These are phyloP conservation scores for Momotus momota DNA, from an alignment of 2,797 vertebrate species.

Conservation along the genomic window DNA sequence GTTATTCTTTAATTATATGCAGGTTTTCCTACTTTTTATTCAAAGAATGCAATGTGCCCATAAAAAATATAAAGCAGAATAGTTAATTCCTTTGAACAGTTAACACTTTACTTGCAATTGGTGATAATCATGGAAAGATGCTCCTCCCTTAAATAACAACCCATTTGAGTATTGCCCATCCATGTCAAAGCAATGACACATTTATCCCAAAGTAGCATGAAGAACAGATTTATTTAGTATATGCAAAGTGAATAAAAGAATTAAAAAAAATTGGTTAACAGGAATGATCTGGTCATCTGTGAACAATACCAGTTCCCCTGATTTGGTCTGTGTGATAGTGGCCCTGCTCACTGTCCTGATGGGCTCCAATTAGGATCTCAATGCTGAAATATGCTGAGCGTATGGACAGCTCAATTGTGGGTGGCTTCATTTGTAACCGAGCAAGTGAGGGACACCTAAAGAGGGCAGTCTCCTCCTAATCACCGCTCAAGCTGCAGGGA, in stretches of 20 bases:
- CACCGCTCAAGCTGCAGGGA: rapidly evolving
- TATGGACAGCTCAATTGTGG: not conserved
- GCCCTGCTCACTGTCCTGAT: not conserved
- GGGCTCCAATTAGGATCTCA: not conserved
- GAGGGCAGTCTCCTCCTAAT: not conserved
- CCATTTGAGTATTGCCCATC: not conserved
- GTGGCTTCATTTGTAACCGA: not conserved
- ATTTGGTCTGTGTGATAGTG: not conserved
- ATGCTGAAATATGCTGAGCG: rapidly evolving
- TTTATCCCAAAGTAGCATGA: not conserved
- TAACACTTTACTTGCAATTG: slow-evolving; percentile 5
- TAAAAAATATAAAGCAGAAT: not conserved
- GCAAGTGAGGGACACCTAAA: rapidly evolving
- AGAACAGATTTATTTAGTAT: not conserved
- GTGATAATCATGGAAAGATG: slow-evolving; percentile 26
- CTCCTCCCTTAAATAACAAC: not conserved
- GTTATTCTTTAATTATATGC: not conserved
- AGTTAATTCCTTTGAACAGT: slow-evolving; percentile 3
- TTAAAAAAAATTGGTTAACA: not conserved
- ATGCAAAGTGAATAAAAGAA: not conserved
- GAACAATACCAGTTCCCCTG: not conserved
- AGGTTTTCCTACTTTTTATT: not conserved
- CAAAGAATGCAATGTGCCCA: not conserved
- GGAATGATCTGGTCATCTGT: not conserved
- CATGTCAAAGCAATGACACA: not conserved